These are phyloP conservation scores for Camponotus pennsylvanicus DNA, from an alignment of 1,140 invertebrate genomes.

Conservation along the genomic window DNA sequence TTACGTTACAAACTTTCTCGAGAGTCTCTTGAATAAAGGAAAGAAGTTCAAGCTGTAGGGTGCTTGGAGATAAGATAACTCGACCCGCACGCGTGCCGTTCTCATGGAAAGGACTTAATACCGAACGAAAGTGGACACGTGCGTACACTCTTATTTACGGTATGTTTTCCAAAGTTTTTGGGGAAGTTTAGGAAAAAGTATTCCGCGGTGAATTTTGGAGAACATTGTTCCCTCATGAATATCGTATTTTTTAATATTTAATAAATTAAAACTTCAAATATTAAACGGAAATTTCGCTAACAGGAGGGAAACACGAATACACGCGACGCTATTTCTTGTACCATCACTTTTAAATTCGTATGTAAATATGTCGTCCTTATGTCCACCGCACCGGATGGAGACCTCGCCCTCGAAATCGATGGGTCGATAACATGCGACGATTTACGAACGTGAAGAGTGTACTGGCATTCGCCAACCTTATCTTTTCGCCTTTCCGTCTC, in stretches of 20 bases:
- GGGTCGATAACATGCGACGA: constrained; percentile 53
- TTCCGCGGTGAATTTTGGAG: constrained; percentile 14
- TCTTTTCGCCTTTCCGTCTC: neutral
- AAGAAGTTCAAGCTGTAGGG: neutral
- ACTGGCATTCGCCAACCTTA: constrained; percentile 14
- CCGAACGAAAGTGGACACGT: neutral
- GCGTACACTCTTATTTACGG: neutral
- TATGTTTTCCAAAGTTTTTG: constrained; percentile 25
- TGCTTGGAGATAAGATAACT: constrained; percentile 7
- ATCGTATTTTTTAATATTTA: neutral
- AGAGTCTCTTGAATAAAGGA: constrained; percentile 41
- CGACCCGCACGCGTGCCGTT: neutral
- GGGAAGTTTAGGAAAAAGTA: constrained; percentile 16
- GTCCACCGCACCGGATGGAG: constrained; percentile 21
- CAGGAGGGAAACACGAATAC: neutral
- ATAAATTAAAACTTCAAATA: constrained; percentile 10
- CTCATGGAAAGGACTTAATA: constrained; percentile 19
- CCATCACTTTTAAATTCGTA: constrained; percentile 44
- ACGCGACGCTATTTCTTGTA: neutral
- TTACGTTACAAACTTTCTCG: constrained; percentile 53
- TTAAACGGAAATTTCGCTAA: neutral
- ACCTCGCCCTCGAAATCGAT: constrained; percentile 39
- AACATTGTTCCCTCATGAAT: constrained; percentile 26
- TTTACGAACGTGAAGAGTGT: constrained; percentile 32
- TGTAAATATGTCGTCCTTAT: constrained; percentile 51